Percentiles rank a stretch among this genome's conserved stretches.
Conservation (phyloP, 23 tunicate species). For the Oikopleura albicans region DNA sequence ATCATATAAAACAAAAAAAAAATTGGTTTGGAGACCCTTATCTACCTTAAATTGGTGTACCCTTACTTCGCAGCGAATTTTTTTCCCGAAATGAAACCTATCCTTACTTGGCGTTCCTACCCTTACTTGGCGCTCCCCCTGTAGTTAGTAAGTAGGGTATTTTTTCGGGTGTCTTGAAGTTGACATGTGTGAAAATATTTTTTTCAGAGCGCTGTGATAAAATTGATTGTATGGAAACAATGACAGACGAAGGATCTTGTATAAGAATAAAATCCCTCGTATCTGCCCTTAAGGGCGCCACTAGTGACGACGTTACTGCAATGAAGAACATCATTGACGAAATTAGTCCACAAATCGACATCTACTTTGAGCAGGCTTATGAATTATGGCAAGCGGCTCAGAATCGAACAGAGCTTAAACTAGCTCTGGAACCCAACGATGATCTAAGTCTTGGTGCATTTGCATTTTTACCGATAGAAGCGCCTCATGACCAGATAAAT, state of each 20-base stretch:
- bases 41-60: too few species aligned
- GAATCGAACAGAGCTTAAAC: background rate
- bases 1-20: too few species aligned
- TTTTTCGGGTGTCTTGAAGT: too few species aligned
- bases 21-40: too few species aligned
- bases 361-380: background rate
- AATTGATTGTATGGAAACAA: background rate
- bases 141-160: too few species aligned
- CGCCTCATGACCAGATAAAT: background rate
- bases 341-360: background rate
- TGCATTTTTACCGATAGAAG: background rate
- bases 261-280: background rate
- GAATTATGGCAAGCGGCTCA: background rate
- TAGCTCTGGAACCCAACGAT: background rate
- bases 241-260: constrained; percentile 10
- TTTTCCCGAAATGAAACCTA: too few species aligned
- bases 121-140: too few species aligned
- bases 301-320: background rate
- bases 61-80: too few species aligned
- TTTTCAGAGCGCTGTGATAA: background rate
- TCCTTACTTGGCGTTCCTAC: too few species aligned
- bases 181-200: too few species aligned
- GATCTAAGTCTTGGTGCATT: background rate
- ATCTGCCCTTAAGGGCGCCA: background rate
- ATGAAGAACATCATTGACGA: background rate